Conservation (phyloP, 1,140 invertebrate genomes). For the Nephila pilipes region DNA sequence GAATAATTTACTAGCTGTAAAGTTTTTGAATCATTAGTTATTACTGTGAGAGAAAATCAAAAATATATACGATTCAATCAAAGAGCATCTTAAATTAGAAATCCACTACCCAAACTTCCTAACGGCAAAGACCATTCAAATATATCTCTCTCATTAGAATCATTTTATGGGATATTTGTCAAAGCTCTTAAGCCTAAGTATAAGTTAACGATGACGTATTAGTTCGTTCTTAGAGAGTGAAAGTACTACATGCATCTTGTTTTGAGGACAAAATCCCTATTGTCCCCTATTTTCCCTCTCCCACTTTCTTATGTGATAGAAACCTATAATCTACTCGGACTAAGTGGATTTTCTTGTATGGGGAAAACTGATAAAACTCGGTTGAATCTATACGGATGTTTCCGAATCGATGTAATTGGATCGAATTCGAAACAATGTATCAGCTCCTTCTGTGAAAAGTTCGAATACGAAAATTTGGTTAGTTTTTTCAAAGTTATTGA, state of each 20-base stretch:
- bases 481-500: not conserved
- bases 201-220: slow-evolving; percentile 33
- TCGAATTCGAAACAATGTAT: not conserved
- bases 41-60: too few species aligned
- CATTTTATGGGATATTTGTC: slow-evolving; percentile 4
- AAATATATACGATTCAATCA: too few species aligned
- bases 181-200: slow-evolving; percentile 13
- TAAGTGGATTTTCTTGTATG: slow-evolving; percentile 47
- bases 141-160: not conserved
- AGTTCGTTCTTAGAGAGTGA: not conserved
- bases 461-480: not conserved
- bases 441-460: not conserved
- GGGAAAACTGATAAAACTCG: slow-evolving; percentile 11
- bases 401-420: slow-evolving; percentile 25
- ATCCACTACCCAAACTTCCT: not conserved
- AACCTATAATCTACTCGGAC: slow-evolving; percentile 40
- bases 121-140: not conserved
- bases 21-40: too few species aligned
- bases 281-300: not conserved
- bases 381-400: not conserved
- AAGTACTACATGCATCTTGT: slow-evolving; percentile 6
- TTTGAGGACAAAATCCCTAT: slow-evolving; percentile 50
- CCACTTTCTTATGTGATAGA: slow-evolving; percentile 36
- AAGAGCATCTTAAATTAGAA: too few species aligned
- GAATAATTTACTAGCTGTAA: too few species aligned